Evolutionary conservation across 2,113 vertebrate genomes (phyloP).

Genomic region (Eleginops maclovinus): DNA sequence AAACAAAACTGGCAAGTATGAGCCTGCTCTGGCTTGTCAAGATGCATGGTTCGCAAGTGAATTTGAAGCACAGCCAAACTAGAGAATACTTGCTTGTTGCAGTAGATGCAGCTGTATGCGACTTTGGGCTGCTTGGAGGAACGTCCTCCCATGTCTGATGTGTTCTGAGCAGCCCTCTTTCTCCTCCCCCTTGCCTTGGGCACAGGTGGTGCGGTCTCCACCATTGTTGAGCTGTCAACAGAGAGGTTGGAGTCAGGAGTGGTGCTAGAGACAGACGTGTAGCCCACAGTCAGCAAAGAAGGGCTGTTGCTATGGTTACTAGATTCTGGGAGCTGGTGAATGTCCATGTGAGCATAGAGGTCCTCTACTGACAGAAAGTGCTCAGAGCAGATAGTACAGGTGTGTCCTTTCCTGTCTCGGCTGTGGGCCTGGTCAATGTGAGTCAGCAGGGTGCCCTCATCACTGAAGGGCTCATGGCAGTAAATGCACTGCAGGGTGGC

Average conservation of each 20-base stretch:
- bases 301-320: constrained; percentile 99
- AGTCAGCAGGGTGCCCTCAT: constrained; percentile 92
- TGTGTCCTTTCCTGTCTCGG: constrained; percentile 90
- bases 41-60: constrained; percentile 97
- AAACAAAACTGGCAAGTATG: constrained; percentile 98
- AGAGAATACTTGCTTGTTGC: constrained; percentile 96
- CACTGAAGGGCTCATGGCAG: constrained; percentile 96
- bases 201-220: constrained; percentile 90
- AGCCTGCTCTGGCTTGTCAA: constrained; percentile 97
- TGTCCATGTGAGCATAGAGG: constrained; percentile 96
- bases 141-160: constrained; percentile 88
- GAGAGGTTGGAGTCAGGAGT: constrained; percentile 98
- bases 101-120: constrained; percentile 96
- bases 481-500: constrained; percentile 95
- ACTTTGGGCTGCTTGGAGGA: constrained; percentile 93
- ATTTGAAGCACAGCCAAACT: constrained; percentile 97
- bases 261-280: constrained; percentile 98
- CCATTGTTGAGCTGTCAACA: constrained; percentile 96
- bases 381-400: constrained; percentile 94
- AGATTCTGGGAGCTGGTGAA: constrained; percentile 95
- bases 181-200: constrained; percentile 94
- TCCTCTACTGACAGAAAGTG: constrained; percentile 94
- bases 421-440: constrained; percentile 95
- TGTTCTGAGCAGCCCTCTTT: constrained; percentile 92
- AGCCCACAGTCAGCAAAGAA: constrained; percentile 94